Percentiles rank a stretch among this genome's conserved stretches.
These are phyloP conservation scores for Protomyctophum bolini DNA, from an alignment of 2,113 vertebrate species.

Conservation along the genomic window DNA sequence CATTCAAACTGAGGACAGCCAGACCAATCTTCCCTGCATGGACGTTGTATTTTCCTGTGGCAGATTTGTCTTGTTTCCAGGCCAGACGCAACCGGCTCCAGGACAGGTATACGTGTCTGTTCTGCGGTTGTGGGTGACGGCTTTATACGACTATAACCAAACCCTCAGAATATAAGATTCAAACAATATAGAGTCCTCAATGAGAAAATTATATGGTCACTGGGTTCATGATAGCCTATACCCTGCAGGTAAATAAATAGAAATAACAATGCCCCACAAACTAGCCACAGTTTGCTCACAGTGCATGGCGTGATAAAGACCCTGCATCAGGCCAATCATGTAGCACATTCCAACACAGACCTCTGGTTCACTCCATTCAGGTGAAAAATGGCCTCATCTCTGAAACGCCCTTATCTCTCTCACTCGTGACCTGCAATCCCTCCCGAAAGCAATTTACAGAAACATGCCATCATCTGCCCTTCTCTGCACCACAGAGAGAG, in stretches of 20 bases:
- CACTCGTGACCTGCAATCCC: conserved; percentile 45
- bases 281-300: neutral
- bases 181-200: no score
- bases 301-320: conserved; percentile 17
- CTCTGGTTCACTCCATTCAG: conserved; percentile 12
- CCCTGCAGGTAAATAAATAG: neutral
- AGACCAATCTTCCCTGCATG: no score
- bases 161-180: no score
- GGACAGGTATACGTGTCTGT: no score
- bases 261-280: conserved; percentile 3
- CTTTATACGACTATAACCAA: no score
- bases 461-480: conserved; percentile 48
- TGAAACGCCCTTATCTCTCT: conserved; percentile 34
- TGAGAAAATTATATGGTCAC: no score
- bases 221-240: no score
- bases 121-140: no score
- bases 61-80: no score
- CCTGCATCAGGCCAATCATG: conserved; percentile 20
- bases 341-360: neutral
- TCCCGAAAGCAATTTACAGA: conserved; percentile 58
- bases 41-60: no score
- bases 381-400: conserved; percentile 60
- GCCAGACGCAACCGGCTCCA: no score
- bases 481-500: neutral
- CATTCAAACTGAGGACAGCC: no score